Base-by-base conservation (phyloP, 2,888 invertebrate species). In the Eupithecia abbreviata region DNA sequence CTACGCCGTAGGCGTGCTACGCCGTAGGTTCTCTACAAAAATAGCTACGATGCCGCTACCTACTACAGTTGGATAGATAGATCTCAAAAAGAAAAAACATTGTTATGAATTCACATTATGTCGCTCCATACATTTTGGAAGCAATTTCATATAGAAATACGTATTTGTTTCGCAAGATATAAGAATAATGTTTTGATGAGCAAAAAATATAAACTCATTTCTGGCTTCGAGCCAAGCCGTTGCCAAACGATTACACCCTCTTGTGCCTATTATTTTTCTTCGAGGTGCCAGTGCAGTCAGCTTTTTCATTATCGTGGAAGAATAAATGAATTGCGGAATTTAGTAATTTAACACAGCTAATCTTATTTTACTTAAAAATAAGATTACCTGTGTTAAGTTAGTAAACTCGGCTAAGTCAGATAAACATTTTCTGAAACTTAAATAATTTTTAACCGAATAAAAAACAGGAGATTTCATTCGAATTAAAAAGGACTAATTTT, bases 191-290 rank as follows among this genome's bases (percentile, higher is more conserved):
- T 82, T 82, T 85, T 85, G 83, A 86, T 87, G 84, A 85, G 80
- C 85, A 86, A 86, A 85, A 68, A 88, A 86, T 88, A 88, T 86
- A 84, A 87, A 87, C 84, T 58, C 55, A 73, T 77, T 43, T n/a
- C 82, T 91, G 91, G 92, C 90, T 74, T 70, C 41, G 75, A 47
- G 90, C 92, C 92, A 92, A 84, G 73, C 70, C 77, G 77, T 83
- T 82, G 82, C 84, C 77, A 74, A 87, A 88, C 88, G 88, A 89
- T 91, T 88, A 91, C 87, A 83, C 83, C 43, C 87, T 84, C 85
- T 87, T 88, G 85, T 85, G 87, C 82, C 89, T 85, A 86, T 84
- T 84, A 84, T 82, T 80, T 76, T 75, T 67, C 71, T 41, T 42
- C 47, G 72, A 71, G 73, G 70, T 67, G 70, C 77, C 73, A 72